These are phyloP conservation scores for Willowsia nigromaculata DNA, from an alignment of 2,888 invertebrate genomes.

Conservation along the genomic window DNA sequence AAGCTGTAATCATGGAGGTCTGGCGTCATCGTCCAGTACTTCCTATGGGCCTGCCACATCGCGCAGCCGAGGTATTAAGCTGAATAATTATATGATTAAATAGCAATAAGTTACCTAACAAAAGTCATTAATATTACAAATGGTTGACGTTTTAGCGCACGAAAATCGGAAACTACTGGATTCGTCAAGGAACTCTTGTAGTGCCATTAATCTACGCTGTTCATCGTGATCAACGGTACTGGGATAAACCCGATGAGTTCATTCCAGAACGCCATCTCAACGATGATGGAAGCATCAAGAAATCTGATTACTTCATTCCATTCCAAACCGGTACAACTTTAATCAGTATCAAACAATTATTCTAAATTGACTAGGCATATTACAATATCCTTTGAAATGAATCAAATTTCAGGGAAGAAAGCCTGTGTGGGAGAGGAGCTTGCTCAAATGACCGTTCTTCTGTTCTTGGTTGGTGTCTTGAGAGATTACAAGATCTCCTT, in stretches of 20 bases:
- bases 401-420: conserved; percentile 87
- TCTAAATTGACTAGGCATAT: no score
- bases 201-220: conserved; percentile 93
- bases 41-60: conserved; percentile 92
- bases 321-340: conserved; percentile 91
- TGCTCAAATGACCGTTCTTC: conserved; percentile 86
- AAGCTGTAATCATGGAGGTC: conserved; percentile 89
- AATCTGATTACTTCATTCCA: conserved; percentile 80
- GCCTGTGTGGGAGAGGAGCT: conserved; percentile 93
- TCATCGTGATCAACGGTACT: conserved; percentile 93
- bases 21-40: conserved; percentile 90
- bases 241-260: conserved; percentile 92
- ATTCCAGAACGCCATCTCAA: conserved; percentile 91
- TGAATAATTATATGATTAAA: no score
- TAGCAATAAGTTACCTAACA: no score
- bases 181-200: conserved; percentile 91
- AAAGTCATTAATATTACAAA: conserved; percentile 61
- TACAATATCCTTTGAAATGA: no score
- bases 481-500: conserved; percentile 83
- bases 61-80: conserved; percentile 83
- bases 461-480: conserved; percentile 85
- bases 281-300: conserved; percentile 81
- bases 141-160: conserved; percentile 87
- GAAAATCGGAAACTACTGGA: conserved; percentile 88
- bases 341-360: no score